These are phyloP conservation scores for Gymnogyps californianus DNA, from an alignment of 2,113 vertebrate species.

Conservation along the genomic window DNA sequence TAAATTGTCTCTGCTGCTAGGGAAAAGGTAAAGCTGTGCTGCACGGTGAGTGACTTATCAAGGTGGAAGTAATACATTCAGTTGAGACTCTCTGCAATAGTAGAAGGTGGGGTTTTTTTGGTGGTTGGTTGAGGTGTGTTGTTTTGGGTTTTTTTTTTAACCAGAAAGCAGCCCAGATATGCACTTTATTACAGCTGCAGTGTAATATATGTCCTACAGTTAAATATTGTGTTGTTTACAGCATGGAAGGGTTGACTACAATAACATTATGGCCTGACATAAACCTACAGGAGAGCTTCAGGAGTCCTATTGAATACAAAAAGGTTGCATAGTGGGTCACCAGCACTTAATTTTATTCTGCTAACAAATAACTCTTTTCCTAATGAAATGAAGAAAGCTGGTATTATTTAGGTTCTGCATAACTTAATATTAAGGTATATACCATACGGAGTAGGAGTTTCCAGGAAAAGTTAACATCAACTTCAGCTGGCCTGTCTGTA, in stretches of 20 bases:
- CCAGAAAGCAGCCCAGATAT: neutral
- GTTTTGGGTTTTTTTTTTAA: too few relatives aligned
- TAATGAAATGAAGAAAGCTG: neutral
- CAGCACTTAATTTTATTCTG: neutral
- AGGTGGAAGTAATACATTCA: neutral
- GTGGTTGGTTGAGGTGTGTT: neutral
- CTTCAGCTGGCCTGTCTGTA: neutral
- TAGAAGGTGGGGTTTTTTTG: neutral
- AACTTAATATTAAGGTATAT: neutral
- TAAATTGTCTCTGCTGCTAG: neutral
- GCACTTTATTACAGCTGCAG: neutral
- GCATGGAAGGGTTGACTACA: neutral
- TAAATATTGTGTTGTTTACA: neutral
- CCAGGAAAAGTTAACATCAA: neutral
- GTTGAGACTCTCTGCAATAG: neutral
- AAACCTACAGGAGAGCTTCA: neutral
- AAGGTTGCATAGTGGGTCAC: neutral
- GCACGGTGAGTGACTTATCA: neutral
- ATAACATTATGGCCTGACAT: neutral
- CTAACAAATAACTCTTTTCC: neutral
- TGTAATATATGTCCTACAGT: neutral
- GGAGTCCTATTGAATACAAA: neutral
- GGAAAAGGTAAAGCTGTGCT: neutral
- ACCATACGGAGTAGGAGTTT: neutral
- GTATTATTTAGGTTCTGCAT: neutral